Conservation (phyloP, 1,140 invertebrate genomes). For the Micrasema longulum region DNA sequence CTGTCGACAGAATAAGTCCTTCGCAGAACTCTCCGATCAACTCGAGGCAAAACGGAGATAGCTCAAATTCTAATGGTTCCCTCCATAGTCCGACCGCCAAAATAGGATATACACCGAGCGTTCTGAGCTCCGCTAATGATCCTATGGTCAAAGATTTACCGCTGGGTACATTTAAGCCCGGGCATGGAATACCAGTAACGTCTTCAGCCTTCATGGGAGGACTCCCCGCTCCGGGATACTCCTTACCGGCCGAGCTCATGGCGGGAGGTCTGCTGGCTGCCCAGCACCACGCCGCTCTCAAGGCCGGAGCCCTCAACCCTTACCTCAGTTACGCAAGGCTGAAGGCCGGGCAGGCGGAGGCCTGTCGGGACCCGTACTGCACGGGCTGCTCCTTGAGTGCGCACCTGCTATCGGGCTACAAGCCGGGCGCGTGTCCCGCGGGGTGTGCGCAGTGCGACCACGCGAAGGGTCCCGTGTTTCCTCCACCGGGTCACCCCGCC, state of each 20-base stretch:
- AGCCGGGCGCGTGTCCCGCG: constrained; percentile 77
- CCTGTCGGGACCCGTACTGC: constrained; percentile 91
- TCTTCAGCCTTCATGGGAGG: constrained; percentile 69
- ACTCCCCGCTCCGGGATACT: constrained; percentile 69
- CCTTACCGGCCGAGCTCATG: constrained; percentile 78
- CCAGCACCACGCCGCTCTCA: constrained; percentile 79
- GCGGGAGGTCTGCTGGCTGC: constrained; percentile 78
- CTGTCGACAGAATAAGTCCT: constrained; percentile 65
- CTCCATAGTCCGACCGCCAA: constrained; percentile 59
- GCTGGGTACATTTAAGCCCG: constrained; percentile 74
- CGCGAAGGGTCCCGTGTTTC: constrained; percentile 69
- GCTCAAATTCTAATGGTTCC: constrained; percentile 62
- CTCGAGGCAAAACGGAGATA: constrained; percentile 60
- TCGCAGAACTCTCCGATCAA: constrained; percentile 61
- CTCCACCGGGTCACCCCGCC: constrained; percentile 67
- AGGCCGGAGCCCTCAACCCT: constrained; percentile 74
- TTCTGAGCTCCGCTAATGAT: constrained; percentile 69
- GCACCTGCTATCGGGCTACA: constrained; percentile 73
- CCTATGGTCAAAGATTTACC: constrained; percentile 71
- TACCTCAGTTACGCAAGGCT: constrained; percentile 80
- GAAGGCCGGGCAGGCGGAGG: constrained; percentile 71
- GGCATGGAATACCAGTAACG: constrained; percentile 63
- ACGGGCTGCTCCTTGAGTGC: constrained; percentile 90
- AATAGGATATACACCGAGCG: constrained; percentile 68
- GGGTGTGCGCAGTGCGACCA: constrained; percentile 93